Conservation (phyloP, 2,888 invertebrate species). For the Mongoloraphidia duomilia region DNA sequence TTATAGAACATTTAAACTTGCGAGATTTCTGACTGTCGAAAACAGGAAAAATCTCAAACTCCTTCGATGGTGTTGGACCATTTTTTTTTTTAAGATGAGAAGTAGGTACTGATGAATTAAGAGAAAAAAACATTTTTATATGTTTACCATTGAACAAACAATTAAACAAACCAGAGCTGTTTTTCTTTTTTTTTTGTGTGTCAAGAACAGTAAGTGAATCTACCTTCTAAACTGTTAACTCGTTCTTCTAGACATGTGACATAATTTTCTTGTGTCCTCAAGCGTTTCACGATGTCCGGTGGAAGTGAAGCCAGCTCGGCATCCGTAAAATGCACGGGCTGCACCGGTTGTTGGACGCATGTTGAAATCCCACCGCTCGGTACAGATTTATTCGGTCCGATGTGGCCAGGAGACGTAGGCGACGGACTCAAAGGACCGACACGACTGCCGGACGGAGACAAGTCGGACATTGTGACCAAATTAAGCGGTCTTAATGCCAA, state of each 20-base stretch:
- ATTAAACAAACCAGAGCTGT: not conserved
- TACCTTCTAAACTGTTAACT: constrained; percentile 66
- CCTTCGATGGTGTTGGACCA: too few relatives aligned
- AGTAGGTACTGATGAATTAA: not conserved
- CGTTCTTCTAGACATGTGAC: constrained; percentile 61
- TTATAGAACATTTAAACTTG: too few relatives aligned
- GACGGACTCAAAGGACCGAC: constrained; percentile 5
- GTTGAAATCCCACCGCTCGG: not conserved
- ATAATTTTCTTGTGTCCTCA: constrained; percentile 64
- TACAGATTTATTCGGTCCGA: too few relatives aligned
- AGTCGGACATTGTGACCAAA: constrained; percentile 1
- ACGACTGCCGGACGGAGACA: not conserved
- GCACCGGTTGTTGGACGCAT: not conserved
- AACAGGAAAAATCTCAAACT: too few relatives aligned
- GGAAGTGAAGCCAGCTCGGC: constrained; percentile 48
- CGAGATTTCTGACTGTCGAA: too few relatives aligned
- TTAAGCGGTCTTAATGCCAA: too few relatives aligned
- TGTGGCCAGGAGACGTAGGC: constrained; percentile 1
- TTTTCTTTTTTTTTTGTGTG: constrained; percentile 1
- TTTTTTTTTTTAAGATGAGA: too few relatives aligned
- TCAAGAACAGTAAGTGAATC: constrained; percentile 18
- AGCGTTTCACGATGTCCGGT: constrained; percentile 51
- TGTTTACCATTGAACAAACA: not conserved
- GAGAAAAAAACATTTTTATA: not conserved
- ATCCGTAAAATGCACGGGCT: constrained; percentile 32